These are phyloP conservation scores for Rhizoglyphus robini DNA, from an alignment of 1,140 invertebrate genomes.

Conservation along the genomic window DNA sequence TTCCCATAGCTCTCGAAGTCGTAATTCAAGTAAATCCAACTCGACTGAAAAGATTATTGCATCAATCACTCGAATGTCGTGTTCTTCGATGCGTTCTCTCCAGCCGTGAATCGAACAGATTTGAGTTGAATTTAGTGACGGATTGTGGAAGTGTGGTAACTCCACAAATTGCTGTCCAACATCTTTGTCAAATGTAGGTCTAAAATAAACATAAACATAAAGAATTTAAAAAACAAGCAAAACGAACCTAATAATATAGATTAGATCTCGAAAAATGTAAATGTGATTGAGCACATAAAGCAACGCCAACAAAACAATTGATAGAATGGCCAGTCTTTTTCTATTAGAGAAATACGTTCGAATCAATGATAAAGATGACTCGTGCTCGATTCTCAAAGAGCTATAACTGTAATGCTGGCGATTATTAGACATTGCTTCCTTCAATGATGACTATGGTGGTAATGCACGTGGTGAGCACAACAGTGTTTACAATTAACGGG, in stretches of 20 bases:
- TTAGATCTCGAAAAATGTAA: conserved; percentile 2
- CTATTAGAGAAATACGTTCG: too few relatives aligned
- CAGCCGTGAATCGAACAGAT: conserved; percentile 3
- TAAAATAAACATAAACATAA: background rate
- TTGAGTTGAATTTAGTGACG: background rate
- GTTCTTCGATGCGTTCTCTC: background rate
- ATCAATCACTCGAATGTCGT: conserved; percentile 4
- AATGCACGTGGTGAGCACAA: too few relatives aligned
- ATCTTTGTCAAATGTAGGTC: background rate
- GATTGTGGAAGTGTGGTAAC: background rate
- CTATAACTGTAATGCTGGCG: too few relatives aligned
- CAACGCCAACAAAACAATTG: background rate
- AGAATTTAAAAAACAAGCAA: background rate
- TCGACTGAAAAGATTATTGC: conserved; percentile 13
- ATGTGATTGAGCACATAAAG: background rate
- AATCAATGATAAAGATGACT: too few relatives aligned
- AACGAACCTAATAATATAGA: background rate
- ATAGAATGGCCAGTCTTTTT: too few relatives aligned
- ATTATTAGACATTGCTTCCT: too few relatives aligned
- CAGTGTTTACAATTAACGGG: too few relatives aligned
- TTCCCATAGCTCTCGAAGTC: conserved; percentile 7
- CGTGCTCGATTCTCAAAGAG: too few relatives aligned
- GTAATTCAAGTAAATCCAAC: conserved; percentile 14
- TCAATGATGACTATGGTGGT: too few relatives aligned
- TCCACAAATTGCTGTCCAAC: background rate